Base-by-base conservation (phyloP, 1,140 invertebrate species). In the Andricus grossulariae region DNA sequence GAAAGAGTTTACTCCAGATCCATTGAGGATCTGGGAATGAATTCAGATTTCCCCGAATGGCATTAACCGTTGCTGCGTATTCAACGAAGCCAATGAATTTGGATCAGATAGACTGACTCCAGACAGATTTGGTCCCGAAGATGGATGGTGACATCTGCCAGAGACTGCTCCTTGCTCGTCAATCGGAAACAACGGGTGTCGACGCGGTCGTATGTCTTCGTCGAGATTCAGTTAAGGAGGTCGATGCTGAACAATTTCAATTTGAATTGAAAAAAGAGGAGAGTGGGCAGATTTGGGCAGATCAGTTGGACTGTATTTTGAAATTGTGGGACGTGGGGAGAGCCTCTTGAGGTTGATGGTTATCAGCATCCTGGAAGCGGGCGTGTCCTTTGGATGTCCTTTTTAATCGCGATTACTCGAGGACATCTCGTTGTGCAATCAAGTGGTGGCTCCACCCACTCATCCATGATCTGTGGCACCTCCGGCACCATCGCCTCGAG, bases 331-430 rank as follows among this genome's bases (percentile, higher is more conserved):
- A n/a, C n/a, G 71, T 18, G 21, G 71, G 21, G 49, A 72, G 18
- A 32, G 71, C 6, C 6, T 25, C 15, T 39, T 8, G 19, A 32
- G 45, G 5, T 16, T 66, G 15, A 2, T 66, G 32, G 39, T 66
- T 19, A 54, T 54, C 60, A 66, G 60, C 6, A 45, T 39, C 25
- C 60, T 45, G 25, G 25, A 45, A 15, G 3, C 60, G 25, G 25
- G 60, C 32, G 32, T 90, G 88, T 90, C 88, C 88, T 89, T 85
- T 90, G 85, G 88, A 90, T 90, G 88, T 86, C 88, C 88, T 90
- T 90, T 89, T 89, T 90, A 89, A 90, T 90, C 88, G 84, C 77
- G 74, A 80, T 83, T 82, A 84, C 80, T 85, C 83, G 86, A 88
- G 86, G 86, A 86, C 86, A 88, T 88, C 86, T 85, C 50, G 82